These are phyloP conservation scores for Athene noctua DNA, from an alignment of 2,113 vertebrate species.

Conservation along the genomic window DNA sequence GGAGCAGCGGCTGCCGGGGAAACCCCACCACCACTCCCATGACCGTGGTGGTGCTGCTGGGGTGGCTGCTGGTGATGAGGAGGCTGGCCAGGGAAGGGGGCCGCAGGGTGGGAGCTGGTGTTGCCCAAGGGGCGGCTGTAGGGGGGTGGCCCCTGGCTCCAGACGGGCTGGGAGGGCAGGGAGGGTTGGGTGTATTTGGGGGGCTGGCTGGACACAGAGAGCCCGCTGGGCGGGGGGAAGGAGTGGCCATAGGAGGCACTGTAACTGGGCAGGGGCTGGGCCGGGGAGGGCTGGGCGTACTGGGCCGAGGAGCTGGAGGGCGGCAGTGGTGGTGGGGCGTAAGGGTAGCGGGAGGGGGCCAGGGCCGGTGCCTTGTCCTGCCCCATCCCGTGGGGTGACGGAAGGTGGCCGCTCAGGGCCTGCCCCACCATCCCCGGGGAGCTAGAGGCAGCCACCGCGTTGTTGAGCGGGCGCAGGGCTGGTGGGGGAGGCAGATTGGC, in stretches of 20 bases:
- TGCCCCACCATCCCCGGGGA: conserved; percentile 83
- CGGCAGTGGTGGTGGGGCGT: conserved; percentile 41
- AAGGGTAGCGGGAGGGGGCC: conserved; percentile 70
- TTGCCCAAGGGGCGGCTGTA: conserved; percentile 72
- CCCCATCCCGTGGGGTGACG: conserved; percentile 66
- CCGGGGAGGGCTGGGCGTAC: conserved; percentile 46
- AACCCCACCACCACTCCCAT: neutral
- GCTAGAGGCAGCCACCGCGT: conserved; percentile 54
- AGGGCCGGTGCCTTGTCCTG: conserved; percentile 68
- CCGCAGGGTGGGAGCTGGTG: conserved; percentile 36
- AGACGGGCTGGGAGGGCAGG: conserved; percentile 73
- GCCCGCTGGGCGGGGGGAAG: conserved; percentile 67
- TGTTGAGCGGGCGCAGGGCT: conserved; percentile 88
- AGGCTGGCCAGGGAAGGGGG: conserved; percentile 66
- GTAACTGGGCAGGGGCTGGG: conserved; percentile 71
- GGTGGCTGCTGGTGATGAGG: conserved; percentile 71
- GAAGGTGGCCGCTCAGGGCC: conserved; percentile 65
- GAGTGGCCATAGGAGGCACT: conserved; percentile 64
- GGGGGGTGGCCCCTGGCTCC: conserved; percentile 75
- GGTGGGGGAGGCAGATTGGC: conserved; percentile 89
- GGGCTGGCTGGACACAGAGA: conserved; percentile 72
- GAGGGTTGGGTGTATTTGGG: conserved; percentile 78
- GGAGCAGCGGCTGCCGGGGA: conserved; percentile 8
- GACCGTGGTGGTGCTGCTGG: conserved; percentile 59
- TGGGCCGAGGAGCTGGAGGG: conserved; percentile 70